Conservation (phyloP, 2,888 invertebrate genomes). For the Dryobotodes eremita region DNA sequence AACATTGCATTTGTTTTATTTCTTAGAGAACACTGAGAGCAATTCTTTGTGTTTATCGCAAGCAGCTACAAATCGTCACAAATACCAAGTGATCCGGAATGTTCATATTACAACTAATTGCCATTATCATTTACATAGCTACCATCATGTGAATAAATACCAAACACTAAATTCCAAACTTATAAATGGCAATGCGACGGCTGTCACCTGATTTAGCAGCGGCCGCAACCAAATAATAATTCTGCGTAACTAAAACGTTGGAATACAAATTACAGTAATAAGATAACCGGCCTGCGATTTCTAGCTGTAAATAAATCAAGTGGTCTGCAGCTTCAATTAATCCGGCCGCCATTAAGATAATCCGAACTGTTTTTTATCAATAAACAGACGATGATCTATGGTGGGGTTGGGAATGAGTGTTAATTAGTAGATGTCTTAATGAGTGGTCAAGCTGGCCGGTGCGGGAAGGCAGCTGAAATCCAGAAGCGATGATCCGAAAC, state of each 20-base stretch:
- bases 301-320: constrained; percentile 62
- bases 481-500: constrained; percentile 79
- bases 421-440: constrained; percentile 73
- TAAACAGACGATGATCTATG: constrained; percentile 64
- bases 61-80: constrained; percentile 20
- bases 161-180: constrained; percentile 38
- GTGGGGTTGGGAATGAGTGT: constrained; percentile 61
- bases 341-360: constrained; percentile 61
- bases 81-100: constrained; percentile 52
- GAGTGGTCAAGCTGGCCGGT: constrained; percentile 43
- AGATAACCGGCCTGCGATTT: constrained; percentile 58
- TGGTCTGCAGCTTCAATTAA: constrained; percentile 61
- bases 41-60: constrained; percentile 24
- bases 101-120: constrained; percentile 30
- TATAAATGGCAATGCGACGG: constrained; percentile 45
- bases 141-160: constrained; percentile 38
- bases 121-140: constrained; percentile 31
- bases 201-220: constrained; percentile 50
- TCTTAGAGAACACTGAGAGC: constrained; percentile 12
- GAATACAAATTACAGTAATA: constrained; percentile 65
- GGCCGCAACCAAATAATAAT: constrained; percentile 56
- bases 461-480: constrained; percentile 78
- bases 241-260: constrained; percentile 52
- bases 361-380: constrained; percentile 64
- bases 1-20: constrained; percentile 50